phyloP scores from a whole-genome alignment of 2,888 invertebrate species.

The Homarus gammarus region DNA sequence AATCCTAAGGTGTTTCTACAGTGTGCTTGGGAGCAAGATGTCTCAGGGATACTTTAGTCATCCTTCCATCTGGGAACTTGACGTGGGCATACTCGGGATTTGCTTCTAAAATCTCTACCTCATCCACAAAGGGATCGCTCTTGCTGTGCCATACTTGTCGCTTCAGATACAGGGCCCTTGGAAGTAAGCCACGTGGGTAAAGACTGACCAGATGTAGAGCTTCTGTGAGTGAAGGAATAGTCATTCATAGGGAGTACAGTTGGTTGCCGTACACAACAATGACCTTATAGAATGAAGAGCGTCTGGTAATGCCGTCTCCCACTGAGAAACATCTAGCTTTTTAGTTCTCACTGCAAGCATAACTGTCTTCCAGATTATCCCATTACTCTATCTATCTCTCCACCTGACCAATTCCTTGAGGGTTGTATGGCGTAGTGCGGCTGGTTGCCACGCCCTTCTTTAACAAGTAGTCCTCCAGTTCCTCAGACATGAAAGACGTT shows the following conservation, averaged over 20 bases:
- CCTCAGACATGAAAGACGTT: conserved; percentile 74
- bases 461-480: conserved; percentile 66
- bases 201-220: not conserved
- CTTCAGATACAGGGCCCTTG: not conserved
- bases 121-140: conserved; percentile 25
- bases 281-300: conserved; percentile 23
- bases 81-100: conserved; percentile 43
- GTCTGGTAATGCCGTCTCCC: conserved; percentile 27
- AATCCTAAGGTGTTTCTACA: no score
- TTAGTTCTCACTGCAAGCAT: not conserved
- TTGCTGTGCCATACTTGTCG: not conserved
- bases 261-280: conserved; percentile 49
- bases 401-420: conserved; percentile 57
- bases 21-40: no score
- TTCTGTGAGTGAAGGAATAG: not conserved
- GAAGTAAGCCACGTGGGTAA: conserved; percentile 16
- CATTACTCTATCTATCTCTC: conserved; percentile 70
- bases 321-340: conserved; percentile 6
- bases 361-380: conserved; percentile 56
- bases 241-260: conserved; percentile 48
- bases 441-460: conserved; percentile 25
- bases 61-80: conserved; percentile 29
- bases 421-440: not conserved
- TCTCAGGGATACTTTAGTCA: no score
- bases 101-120: conserved; percentile 14